phyloP scores from a whole-genome alignment of 2,113 vertebrate genomes.

The Zapus hudsonius region DNA sequence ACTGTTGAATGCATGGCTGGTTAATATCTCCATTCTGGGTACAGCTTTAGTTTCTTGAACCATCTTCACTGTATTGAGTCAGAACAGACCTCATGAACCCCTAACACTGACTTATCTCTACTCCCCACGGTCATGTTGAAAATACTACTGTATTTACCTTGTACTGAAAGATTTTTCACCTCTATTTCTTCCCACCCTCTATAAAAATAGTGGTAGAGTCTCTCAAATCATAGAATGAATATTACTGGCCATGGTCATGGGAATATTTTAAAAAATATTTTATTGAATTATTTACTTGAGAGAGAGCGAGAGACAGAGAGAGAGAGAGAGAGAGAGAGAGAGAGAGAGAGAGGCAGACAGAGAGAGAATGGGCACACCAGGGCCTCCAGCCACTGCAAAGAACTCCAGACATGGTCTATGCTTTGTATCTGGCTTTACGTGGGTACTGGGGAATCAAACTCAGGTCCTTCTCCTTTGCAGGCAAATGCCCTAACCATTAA shows the following conservation, averaged over 20 bases:
- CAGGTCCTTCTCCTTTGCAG: no score
- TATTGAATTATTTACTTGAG: not conserved
- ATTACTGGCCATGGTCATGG: not conserved
- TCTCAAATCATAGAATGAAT: not conserved
- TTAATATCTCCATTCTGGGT: not conserved
- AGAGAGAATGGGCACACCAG: no score
- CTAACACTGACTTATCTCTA: not conserved
- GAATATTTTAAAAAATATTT: no score
- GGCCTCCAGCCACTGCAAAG: no score
- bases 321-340: no score
- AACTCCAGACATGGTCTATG: no score
- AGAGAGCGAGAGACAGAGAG: no score
- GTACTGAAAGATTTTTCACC: not conserved
- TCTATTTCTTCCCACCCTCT: not conserved
- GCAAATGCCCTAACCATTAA: no score
- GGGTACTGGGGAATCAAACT: no score
- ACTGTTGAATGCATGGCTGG: not conserved
- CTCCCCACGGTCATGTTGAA: not conserved
- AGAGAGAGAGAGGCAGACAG: no score
- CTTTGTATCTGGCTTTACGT: no score
- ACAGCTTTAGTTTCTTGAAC: slow-evolving; percentile 42
- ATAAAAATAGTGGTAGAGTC: not conserved
- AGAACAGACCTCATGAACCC: not conserved
- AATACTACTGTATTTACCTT: not conserved
- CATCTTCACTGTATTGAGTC: not conserved